Evolutionary conservation across 2,113 vertebrate genomes (phyloP).

Genomic region (Setophaga kirtlandii): DNA sequence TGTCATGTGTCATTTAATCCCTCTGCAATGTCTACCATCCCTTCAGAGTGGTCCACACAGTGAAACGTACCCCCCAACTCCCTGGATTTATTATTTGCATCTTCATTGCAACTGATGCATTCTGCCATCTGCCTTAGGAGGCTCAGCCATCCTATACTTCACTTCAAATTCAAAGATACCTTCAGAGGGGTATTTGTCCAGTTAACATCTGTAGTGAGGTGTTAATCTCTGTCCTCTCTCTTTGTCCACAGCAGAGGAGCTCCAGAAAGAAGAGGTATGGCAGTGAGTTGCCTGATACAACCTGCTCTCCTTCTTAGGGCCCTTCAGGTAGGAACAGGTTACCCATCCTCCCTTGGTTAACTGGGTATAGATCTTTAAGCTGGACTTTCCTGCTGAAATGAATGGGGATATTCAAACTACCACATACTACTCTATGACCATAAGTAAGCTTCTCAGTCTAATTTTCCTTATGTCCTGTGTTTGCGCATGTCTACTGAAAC

Average conservation of each 20-base stretch:
- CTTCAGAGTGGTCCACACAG: background rate
- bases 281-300: background rate
- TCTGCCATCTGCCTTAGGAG: background rate
- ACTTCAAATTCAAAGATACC: background rate
- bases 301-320: background rate
- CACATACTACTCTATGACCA: background rate
- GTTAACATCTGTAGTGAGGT: background rate
- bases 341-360: background rate
- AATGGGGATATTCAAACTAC: background rate
- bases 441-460: background rate
- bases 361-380: background rate
- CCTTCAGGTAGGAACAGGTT: background rate
- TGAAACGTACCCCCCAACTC: fast-evolving
- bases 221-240: background rate
- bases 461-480: background rate
- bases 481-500: background rate
- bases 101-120: background rate
- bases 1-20: background rate
- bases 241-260: background rate
- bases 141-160: background rate
- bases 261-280: background rate
- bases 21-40: fast-evolving
- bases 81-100: background rate
- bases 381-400: background rate
- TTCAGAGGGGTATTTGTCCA: background rate